Evolutionary conservation across 2,888 invertebrate genomes (phyloP).

Genomic region (Crepidodera aurea): DNA sequence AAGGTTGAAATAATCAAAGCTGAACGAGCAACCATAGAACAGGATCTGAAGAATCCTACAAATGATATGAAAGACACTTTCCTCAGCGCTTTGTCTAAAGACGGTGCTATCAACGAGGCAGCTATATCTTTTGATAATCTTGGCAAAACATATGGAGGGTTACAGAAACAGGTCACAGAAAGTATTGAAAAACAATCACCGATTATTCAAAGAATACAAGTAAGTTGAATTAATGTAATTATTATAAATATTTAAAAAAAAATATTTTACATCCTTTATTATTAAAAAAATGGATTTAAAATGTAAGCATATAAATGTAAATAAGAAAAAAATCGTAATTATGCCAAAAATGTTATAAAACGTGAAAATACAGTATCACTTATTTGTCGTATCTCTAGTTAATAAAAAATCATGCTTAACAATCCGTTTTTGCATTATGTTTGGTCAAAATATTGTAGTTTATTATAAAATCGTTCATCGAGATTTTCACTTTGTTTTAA

Average conservation of each 20-base stretch:
- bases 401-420: no score
- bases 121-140: constrained; percentile 75
- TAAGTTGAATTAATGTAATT: constrained; percentile 47
- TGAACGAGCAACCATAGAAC: constrained; percentile 89
- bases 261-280: no score
- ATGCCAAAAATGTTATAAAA: no score
- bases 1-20: constrained; percentile 85
- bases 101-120: constrained; percentile 82
- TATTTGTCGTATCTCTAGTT: no score
- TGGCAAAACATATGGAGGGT: constrained; percentile 76
- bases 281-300: no score
- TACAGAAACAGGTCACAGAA: constrained; percentile 81
- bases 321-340: no score
- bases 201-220: constrained; percentile 74
- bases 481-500: no score
- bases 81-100: constrained; percentile 75
- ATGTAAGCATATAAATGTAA: no score
- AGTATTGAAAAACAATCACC: constrained; percentile 76
- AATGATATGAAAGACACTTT: constrained; percentile 86
- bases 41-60: constrained; percentile 80
- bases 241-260: not conserved
- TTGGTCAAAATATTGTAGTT: no score
- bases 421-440: no score
- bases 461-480: no score
- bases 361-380: no score